Evolutionary conservation across 2,888 invertebrate species (phyloP).

Genomic region (Stegophylla sp.): DNA sequence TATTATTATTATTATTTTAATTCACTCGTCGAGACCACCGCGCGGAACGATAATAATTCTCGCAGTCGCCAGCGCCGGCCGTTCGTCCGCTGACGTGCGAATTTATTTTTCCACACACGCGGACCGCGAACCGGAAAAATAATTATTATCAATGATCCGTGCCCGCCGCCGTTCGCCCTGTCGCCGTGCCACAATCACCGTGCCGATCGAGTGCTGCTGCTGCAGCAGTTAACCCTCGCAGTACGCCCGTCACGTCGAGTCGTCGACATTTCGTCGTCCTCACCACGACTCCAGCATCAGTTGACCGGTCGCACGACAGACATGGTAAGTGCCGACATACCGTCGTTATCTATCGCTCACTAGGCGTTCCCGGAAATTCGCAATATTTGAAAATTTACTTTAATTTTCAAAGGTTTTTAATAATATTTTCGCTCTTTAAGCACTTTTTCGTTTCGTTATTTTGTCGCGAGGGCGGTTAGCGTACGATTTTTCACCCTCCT

Average conservation of each 20-base stretch:
- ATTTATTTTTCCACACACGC: too few relatives aligned
- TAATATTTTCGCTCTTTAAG: too few relatives aligned
- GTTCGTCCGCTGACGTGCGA: too few relatives aligned
- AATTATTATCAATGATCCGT: conserved; percentile 31
- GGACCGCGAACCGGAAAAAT: not conserved
- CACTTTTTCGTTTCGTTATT: too few relatives aligned
- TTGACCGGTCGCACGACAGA: not conserved
- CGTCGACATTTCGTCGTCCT: not conserved
- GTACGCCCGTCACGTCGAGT: not conserved
- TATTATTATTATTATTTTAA: too few relatives aligned
- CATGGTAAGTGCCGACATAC: conserved; percentile 40
- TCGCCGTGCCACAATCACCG: conserved; percentile 9
- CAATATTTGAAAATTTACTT: too few relatives aligned
- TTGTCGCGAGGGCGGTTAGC: not conserved
- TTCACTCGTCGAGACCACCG: too few relatives aligned
- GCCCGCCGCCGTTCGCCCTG: not conserved
- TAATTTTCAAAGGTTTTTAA: too few relatives aligned
- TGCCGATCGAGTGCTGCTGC: not conserved
- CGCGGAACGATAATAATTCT: too few relatives aligned
- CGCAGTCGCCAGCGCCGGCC: too few relatives aligned
- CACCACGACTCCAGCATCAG: not conserved
- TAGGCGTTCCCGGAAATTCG: too few relatives aligned
- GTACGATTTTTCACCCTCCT: not conserved
- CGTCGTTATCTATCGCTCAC: too few relatives aligned
- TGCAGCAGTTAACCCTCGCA: conserved; percentile 21